Evolutionary conservation across 2,113 vertebrate genomes (phyloP).

Genomic region (Heteronetta atricapilla): DNA sequence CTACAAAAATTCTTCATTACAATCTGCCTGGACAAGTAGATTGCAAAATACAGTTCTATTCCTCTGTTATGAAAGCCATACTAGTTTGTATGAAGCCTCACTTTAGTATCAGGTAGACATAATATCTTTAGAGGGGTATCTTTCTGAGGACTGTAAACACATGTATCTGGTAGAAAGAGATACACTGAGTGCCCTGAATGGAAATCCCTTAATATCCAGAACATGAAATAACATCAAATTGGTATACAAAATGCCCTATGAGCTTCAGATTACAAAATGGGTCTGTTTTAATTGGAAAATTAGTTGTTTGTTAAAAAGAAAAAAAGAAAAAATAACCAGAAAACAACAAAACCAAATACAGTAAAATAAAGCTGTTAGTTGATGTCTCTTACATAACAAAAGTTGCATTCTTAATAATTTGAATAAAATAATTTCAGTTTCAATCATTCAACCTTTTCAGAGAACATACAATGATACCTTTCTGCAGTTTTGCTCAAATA

Average conservation of each 20-base stretch:
- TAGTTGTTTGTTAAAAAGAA: neutral
- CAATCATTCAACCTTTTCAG: neutral
- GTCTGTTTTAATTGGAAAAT: neutral
- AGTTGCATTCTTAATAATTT: neutral
- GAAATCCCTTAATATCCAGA: neutral
- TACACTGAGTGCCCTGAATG: neutral
- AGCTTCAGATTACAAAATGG: neutral
- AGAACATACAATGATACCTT: neutral
- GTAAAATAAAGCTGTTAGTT: neutral
- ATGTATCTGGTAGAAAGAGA: neutral
- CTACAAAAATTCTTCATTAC: neutral
- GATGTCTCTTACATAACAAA: neutral
- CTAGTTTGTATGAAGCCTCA: neutral
- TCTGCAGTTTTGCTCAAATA: neutral
- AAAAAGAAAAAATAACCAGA: neutral
- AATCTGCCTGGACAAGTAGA: neutral
- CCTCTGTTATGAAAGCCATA: neutral
- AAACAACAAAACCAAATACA: neutral
- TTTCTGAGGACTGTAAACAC: neutral
- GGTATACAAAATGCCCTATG: neutral
- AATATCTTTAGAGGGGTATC: neutral
- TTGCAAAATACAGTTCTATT: neutral
- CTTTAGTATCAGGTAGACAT: neutral
- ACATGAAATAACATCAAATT: neutral
- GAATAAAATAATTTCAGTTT: neutral